Base-by-base conservation (phyloP, 2,113 vertebrate genomes). In the Sorex fumeus region DNA sequence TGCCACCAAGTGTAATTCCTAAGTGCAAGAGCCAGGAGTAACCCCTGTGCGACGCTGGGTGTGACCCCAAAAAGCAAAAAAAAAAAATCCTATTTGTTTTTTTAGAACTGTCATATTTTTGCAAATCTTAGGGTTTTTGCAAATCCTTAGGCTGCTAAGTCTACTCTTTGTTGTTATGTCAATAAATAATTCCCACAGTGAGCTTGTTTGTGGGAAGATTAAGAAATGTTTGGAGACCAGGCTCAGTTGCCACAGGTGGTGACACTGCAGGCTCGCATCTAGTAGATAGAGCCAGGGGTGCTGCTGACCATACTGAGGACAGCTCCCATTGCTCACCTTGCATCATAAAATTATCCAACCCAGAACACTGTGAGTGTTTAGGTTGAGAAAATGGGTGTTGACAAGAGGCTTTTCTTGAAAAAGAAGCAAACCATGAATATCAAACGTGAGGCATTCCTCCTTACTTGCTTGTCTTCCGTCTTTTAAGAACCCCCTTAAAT, bases 331-430 rank as follows among this genome's bases (percentile, higher is more conserved):
- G 8, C 2, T 28, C 1, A 2, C 27, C 27, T 18, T 27, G 32
- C 7, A 36, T 13, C 15, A 4, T 36, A 69, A 60, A 81, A 87
- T 30, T 32, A 32, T 36, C 40, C 8, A 11, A 45, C 8, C 34
- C 57, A 13, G 19, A 25, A 50, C 11, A 2, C 28, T 57, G 78
- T 4, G 0, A 40, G 5, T 50, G 53, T 30, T 0, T 3, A 62
- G 6, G 25, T 2, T 34, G 11, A 69, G 30, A 32, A 81, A 78
- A 2, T 1, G 21, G 84, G 90, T 53, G 57, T 18, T 21, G 28
- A 80, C 81, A 75, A 87, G 67, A 95, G 95, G 77, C 76, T 93
- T 78, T 84, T 96, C 64, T 40, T 87, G 66, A 57, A 66, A 88
- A 34, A 7, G 28, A 94, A 18, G 2, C 27, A 12, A 32, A 32